phyloP scores from a whole-genome alignment of 2,113 vertebrate genomes.

The Suricata suricatta region DNA sequence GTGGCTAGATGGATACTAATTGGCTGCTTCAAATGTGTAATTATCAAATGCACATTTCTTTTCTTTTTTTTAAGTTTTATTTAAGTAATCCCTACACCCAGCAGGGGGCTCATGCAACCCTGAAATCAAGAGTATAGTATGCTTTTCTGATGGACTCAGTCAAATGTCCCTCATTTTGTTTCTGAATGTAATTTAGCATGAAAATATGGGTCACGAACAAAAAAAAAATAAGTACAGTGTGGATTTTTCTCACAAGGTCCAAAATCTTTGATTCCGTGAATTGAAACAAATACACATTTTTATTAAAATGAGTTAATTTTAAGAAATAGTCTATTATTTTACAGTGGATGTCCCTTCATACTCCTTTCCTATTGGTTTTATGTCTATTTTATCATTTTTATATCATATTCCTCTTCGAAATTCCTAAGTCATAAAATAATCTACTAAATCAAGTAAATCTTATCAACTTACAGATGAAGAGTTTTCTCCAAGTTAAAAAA shows the following conservation, averaged over 20 bases:
- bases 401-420: not conserved
- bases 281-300: not conserved
- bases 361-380: not conserved
- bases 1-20: not conserved
- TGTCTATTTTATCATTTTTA: not conserved
- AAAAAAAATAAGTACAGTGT: not conserved
- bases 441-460: not conserved
- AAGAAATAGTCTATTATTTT: not conserved
- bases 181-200: not conserved
- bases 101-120: not conserved
- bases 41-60: not conserved
- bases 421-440: not conserved
- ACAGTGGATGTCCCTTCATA: not conserved
- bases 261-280: not conserved
- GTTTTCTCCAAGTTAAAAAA: constrained; percentile 10
- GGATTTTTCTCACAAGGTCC: not conserved
- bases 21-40: not conserved
- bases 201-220: not conserved
- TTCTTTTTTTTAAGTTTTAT: not conserved
- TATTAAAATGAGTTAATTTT: not conserved
- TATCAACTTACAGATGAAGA: not conserved
- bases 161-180: not conserved
- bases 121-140: not conserved
- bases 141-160: not conserved
- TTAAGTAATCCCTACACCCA: not conserved